Evolutionary conservation across 1,140 invertebrate species (phyloP).

Genomic region (Eupristina koningsbergeri): DNA sequence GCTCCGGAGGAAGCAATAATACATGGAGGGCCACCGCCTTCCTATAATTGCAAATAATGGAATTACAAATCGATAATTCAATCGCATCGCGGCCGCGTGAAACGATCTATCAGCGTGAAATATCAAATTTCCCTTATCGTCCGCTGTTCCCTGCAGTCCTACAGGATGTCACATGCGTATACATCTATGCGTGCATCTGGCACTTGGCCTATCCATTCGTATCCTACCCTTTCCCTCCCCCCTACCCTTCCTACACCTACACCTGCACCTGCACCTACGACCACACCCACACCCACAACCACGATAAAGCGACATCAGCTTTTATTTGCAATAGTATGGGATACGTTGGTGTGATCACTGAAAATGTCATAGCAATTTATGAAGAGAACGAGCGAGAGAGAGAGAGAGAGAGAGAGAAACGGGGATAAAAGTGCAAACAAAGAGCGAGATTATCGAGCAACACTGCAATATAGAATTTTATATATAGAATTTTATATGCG

Average conservation of each 20-base stretch:
- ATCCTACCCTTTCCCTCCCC: neutral
- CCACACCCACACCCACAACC: too few species aligned
- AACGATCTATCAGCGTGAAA: slow-evolving; percentile 49
- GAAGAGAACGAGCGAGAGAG: neutral
- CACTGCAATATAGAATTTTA: neutral
- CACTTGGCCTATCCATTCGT: slow-evolving; percentile 50
- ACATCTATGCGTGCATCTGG: slow-evolving; percentile 29
- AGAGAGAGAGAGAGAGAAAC: neutral
- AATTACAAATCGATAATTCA: slow-evolving; percentile 50
- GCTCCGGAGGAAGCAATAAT: slow-evolving; percentile 35
- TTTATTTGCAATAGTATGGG: slow-evolving; percentile 4
- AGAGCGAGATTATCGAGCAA: neutral
- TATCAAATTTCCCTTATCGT: slow-evolving; percentile 50
- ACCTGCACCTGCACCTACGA: too few species aligned
- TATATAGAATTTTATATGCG: neutral
- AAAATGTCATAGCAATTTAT: neutral
- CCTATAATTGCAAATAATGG: slow-evolving; percentile 41
- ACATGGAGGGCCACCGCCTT: neutral
- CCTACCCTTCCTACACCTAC: neutral
- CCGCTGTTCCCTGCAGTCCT: slow-evolving; percentile 22
- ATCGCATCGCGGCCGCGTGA: neutral
- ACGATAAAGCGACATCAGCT: slow-evolving; percentile 38
- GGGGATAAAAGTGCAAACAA: neutral
- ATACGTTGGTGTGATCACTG: neutral
- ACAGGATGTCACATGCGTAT: slow-evolving; percentile 49